Percentiles rank a stretch among this genome's conserved stretches.
Conservation (phyloP, 2,888 invertebrate species). For the Malthinus flaveolus region DNA sequence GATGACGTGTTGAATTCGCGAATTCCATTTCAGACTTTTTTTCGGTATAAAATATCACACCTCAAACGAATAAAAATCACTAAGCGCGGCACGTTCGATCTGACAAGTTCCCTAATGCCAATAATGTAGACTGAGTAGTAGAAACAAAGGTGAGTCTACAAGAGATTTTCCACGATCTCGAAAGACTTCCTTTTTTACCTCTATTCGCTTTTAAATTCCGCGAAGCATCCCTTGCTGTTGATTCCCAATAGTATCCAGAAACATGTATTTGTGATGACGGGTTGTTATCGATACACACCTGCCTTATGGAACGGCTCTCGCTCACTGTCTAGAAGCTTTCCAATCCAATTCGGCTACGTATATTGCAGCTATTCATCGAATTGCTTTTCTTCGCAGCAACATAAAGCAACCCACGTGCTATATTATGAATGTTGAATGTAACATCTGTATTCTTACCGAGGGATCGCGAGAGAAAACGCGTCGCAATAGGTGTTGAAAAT, state of each 20-base stretch:
- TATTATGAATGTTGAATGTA: constrained; percentile 55
- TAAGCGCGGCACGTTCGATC: constrained; percentile 24
- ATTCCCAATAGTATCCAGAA: constrained; percentile 30
- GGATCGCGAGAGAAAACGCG: constrained; percentile 38
- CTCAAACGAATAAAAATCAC: constrained; percentile 21
- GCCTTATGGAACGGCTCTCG: constrained; percentile 37
- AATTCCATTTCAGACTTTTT: constrained; percentile 3
- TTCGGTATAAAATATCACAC: constrained; percentile 1
- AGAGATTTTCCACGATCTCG: constrained; percentile 21
- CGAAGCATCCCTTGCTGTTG: constrained; percentile 29
- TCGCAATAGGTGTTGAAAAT: constrained; percentile 45
- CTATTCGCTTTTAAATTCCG: constrained; percentile 28
- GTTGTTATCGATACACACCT: constrained; percentile 35
- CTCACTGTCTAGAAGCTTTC: constrained; percentile 46
- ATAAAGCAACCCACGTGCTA: constrained; percentile 48
- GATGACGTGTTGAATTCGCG: constrained; percentile 16
- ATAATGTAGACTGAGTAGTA: constrained; percentile 26
- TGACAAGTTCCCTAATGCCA: constrained; percentile 28
- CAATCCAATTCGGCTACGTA: constrained; percentile 52
- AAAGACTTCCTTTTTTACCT: constrained; percentile 15
- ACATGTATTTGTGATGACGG: constrained; percentile 37
- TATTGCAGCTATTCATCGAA: constrained; percentile 52
- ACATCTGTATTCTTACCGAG: constrained; percentile 50
- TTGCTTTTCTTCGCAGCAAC: constrained; percentile 51
- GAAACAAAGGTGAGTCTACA: constrained; percentile 30